phyloP scores from a whole-genome alignment of 1,140 invertebrate genomes.

The Eubasilissa regina region DNA sequence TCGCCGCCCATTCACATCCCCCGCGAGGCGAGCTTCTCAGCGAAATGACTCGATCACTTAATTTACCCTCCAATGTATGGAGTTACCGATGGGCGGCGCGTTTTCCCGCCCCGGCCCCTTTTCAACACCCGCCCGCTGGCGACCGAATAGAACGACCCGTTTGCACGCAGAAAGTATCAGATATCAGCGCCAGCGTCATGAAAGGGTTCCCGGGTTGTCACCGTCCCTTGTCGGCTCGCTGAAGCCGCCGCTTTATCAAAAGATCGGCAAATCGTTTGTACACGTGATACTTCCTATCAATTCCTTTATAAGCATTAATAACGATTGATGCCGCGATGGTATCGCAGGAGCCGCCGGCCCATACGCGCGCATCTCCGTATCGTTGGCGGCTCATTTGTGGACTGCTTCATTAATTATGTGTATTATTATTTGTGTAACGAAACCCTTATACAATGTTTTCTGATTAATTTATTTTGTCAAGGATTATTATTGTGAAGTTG shows the following conservation, averaged over 20 bases:
- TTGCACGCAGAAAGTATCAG: slow-evolving; percentile 58
- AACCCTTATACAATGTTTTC: background rate
- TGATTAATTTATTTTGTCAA: too few relatives aligned
- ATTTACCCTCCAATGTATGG: slow-evolving; percentile 31
- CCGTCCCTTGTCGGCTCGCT: background rate
- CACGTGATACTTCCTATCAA: slow-evolving; percentile 59
- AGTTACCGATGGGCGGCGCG: slow-evolving; percentile 24
- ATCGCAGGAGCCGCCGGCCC: background rate
- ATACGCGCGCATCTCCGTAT: too few relatives aligned
- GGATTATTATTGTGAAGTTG: too few relatives aligned
- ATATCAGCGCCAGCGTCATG: slow-evolving; percentile 40
- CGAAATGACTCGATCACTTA: slow-evolving; percentile 37
- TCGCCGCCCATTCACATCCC: slow-evolving; percentile 55
- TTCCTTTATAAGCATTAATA: slow-evolving; percentile 50
- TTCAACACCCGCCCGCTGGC: slow-evolving; percentile 54
- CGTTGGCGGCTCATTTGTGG: slow-evolving; percentile 15
- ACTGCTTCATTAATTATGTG: slow-evolving; percentile 27
- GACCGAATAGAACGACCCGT: slow-evolving; percentile 47
- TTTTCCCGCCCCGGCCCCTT: slow-evolving; percentile 49
- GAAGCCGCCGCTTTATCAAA: slow-evolving; percentile 51
- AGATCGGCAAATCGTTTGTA: slow-evolving; percentile 56
- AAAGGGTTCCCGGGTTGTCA: slow-evolving; percentile 37
- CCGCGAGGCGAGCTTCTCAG: slow-evolving; percentile 25
- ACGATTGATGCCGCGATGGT: slow-evolving; percentile 49
- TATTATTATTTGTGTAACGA: background rate